These are phyloP conservation scores for Daphoenositta chrysoptera DNA, from an alignment of 2,113 vertebrate genomes.

Conservation along the genomic window DNA sequence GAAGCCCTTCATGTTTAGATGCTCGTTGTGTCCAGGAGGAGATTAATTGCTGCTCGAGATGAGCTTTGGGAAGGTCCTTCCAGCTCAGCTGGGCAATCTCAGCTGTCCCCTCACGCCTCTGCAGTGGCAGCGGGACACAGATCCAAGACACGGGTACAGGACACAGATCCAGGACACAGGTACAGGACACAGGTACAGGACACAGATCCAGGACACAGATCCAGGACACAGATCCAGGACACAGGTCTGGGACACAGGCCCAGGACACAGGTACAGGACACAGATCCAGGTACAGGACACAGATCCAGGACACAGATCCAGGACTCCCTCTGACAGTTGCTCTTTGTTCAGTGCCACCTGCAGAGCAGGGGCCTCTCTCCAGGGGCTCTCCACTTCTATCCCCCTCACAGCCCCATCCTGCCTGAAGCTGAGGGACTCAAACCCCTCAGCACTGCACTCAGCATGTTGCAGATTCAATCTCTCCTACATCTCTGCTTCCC, in stretches of 20 bases:
- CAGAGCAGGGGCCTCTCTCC: not conserved
- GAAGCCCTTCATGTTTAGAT: not conserved
- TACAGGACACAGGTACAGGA: rapidly evolving
- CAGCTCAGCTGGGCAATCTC: not conserved
- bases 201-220: rapidly evolving
- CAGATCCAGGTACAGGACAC: not conserved
- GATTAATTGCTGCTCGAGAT: not conserved
- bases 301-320: rapidly evolving
- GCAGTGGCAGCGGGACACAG: not conserved
- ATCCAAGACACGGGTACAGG: rapidly evolving
- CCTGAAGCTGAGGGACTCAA: not conserved
- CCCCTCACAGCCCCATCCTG: rapidly evolving
- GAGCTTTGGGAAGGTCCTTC: not conserved
- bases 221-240: rapidly evolving
- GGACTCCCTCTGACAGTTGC: not conserved
- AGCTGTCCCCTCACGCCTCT: not conserved
- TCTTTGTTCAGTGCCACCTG: not conserved
- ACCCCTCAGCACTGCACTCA: not conserved
- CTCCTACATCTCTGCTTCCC: not conserved
- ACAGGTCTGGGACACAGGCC: rapidly evolving
- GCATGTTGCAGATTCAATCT: rapidly evolving
- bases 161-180: rapidly evolving
- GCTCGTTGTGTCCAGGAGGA: not conserved
- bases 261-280: not conserved
- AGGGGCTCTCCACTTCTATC: not conserved